These are phyloP conservation scores for Tonatia bakeri DNA, from an alignment of 2,113 vertebrate genomes.

Conservation along the genomic window DNA sequence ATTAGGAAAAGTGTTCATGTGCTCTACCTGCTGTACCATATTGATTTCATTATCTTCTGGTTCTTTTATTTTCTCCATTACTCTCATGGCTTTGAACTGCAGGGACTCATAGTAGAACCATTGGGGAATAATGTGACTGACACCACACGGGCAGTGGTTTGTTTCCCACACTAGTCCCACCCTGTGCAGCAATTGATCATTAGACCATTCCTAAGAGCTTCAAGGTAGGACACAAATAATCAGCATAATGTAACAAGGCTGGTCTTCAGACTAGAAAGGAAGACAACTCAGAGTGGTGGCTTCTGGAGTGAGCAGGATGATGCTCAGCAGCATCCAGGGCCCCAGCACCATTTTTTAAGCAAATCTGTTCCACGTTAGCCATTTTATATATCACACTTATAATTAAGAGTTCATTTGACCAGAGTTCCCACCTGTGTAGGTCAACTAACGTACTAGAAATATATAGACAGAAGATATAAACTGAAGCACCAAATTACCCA, in stretches of 20 bases:
- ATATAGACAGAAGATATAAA: not conserved
- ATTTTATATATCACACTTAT: not conserved
- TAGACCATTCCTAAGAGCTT: not conserved
- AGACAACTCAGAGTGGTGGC: not conserved
- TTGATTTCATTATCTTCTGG: not conserved
- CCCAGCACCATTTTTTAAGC: not conserved
- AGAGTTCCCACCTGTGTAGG: not conserved
- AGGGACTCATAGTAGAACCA: not conserved
- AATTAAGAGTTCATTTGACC: not conserved
- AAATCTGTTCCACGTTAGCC: not conserved
- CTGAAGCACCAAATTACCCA: not conserved
- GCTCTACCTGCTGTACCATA: not conserved
- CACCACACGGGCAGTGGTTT: not conserved
- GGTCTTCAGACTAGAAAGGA: not conserved
- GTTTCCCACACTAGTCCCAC: not conserved
- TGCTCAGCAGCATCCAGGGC: not conserved
- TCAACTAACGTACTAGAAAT: not conserved
- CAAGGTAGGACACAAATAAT: not conserved
- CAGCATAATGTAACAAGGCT: fast-evolving
- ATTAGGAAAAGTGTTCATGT: no score
- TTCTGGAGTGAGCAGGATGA: not conserved
- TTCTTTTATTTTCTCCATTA: not conserved
- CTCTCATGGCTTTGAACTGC: not conserved
- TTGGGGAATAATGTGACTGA: not conserved
- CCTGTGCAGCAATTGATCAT: not conserved